A percentile compares a stretch with the other conserved stretches of the same genome.
Conservation (phyloP, 2,888 invertebrate genomes). For the Drosophila longiperda region DNA sequence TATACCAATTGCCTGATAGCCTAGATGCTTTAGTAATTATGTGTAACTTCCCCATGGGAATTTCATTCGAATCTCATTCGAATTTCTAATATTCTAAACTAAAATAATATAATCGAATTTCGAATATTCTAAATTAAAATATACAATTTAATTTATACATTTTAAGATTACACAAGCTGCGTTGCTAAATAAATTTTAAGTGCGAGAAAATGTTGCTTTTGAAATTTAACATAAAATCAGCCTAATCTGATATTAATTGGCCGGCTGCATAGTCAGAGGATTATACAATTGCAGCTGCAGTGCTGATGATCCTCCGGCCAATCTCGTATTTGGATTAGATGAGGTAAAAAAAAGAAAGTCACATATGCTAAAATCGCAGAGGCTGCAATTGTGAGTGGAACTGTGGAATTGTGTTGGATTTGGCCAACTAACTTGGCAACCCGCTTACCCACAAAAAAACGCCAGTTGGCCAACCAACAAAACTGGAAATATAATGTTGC, state of each 20-base stretch:
- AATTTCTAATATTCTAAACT: not conserved
- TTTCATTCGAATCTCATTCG: not conserved
- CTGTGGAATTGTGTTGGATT: constrained; percentile 12
- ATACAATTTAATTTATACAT: not conserved
- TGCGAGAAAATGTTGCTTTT: constrained; percentile 1
- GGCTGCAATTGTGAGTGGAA: constrained; percentile 23
- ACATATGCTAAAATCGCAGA: constrained; percentile 20
- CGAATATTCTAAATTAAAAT: not conserved
- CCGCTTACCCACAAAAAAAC: constrained; percentile 59
- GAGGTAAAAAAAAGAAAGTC: constrained; percentile 62
- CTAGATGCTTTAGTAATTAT: not conserved
- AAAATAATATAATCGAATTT: not conserved
- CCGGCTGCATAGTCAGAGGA: constrained; percentile 32
- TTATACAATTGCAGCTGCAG: constrained; percentile 56
- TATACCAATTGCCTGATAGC: no score
- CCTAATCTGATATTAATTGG: constrained; percentile 41
- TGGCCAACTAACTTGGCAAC: constrained; percentile 65
- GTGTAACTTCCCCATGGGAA: not conserved
- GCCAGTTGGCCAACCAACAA: constrained; percentile 53
- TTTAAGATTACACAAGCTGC: not conserved
- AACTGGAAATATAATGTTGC: constrained; percentile 64
- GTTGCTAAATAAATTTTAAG: not conserved
- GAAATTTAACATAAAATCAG: constrained; percentile 3
- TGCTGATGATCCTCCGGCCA: constrained; percentile 39
- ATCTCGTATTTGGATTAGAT: constrained; percentile 25